Evolutionary conservation across 2,888 invertebrate genomes (phyloP).

Genomic region (Ametastegia equiseti): DNA sequence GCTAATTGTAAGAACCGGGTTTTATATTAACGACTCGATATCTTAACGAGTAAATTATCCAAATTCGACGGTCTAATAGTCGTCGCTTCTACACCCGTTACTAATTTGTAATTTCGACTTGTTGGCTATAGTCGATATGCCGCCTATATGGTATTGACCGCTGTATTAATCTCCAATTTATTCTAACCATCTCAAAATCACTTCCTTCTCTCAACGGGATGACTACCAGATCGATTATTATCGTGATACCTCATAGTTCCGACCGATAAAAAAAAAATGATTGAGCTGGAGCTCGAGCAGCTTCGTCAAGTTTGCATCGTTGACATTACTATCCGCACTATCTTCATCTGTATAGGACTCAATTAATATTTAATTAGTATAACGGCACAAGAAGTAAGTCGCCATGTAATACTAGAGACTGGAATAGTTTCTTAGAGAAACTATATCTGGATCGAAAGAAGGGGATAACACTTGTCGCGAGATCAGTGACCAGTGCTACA

Average conservation of each 20-base stretch:
- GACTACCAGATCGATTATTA: constrained; percentile 28
- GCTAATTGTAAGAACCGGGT: constrained; percentile 45
- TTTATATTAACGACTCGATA: constrained; percentile 45
- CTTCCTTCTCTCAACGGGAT: constrained; percentile 32
- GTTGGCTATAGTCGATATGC: background rate
- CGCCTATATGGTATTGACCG: constrained; percentile 7
- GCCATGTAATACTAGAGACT: background rate
- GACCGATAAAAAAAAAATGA: background rate
- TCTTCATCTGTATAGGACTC: background rate
- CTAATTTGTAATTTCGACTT: constrained; percentile 46
- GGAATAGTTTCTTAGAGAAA: constrained; percentile 8
- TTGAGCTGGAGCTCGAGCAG: background rate
- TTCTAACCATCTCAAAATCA: constrained; percentile 35
- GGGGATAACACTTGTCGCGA: background rate
- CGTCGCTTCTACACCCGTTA: constrained; percentile 42
- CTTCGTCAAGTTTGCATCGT: background rate
- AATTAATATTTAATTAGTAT: constrained; percentile 30
- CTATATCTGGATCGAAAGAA: background rate
- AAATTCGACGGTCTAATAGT: constrained; percentile 43
- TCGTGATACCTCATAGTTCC: background rate
- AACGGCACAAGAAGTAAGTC: background rate
- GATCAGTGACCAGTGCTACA: background rate
- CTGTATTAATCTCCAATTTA: constrained; percentile 40
- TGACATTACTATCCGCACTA: background rate
- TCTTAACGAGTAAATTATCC: constrained; percentile 44